Evolutionary conservation across 2,888 invertebrate species (phyloP).

Genomic region (Petrolisthes cinctipes): DNA sequence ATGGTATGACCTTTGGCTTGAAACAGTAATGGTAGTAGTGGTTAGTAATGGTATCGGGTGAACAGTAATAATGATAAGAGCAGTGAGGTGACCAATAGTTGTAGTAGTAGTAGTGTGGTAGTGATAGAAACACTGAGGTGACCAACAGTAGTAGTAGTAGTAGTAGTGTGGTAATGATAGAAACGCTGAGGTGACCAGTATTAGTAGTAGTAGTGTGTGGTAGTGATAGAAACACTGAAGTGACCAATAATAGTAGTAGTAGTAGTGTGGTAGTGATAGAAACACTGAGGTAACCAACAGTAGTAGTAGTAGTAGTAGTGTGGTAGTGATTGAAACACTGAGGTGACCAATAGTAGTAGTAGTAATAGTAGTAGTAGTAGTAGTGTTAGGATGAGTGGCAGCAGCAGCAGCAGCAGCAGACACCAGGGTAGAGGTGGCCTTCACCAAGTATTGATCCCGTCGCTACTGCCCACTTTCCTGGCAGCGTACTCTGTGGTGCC

Average conservation of each 20-base stretch:
- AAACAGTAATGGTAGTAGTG: not conserved
- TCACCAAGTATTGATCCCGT: conserved; percentile 31
- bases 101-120: not conserved
- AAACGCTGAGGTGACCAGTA: not conserved
- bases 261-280: not conserved
- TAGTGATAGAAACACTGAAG: not conserved
- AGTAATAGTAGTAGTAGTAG: conserved; percentile 29
- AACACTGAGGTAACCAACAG: not conserved
- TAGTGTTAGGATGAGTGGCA: conserved; percentile 1
- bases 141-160: not conserved
- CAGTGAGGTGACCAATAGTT: not conserved
- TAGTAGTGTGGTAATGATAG: not conserved
- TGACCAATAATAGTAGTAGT: no score
- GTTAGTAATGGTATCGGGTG: not conserved
- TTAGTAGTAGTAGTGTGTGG: not conserved
- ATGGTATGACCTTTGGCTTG: no score
- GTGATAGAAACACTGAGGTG: not conserved
- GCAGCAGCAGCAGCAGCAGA: conserved; percentile 21
- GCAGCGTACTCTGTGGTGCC: conserved; percentile 29
- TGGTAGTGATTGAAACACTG: not conserved
- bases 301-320: not conserved
- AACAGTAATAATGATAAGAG: not conserved
- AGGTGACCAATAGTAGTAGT: not conserved
- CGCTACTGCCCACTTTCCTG: conserved; percentile 35
- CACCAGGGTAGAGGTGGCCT: conserved; percentile 19